Percentiles rank a stretch among this genome's conserved stretches.
phyloP scores from a whole-genome alignment of 2,797 vertebrate genomes.

The Xerus rutilus region DNA sequence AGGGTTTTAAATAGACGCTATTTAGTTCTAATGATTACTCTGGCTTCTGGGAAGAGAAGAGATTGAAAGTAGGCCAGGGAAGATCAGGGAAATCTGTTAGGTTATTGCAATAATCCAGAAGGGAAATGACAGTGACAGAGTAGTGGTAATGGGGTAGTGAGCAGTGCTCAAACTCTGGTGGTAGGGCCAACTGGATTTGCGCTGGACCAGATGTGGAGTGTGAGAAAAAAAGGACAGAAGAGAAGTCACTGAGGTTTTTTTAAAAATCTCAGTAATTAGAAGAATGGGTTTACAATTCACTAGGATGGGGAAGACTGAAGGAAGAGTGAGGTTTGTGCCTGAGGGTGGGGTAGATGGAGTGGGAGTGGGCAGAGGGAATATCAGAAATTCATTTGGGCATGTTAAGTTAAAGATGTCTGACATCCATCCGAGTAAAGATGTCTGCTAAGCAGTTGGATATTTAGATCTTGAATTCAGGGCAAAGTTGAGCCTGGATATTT shows the following conservation, averaged over 20 bases:
- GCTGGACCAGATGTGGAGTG: background rate
- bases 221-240: conserved; percentile 3
- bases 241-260: background rate
- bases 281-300: background rate
- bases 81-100: background rate
- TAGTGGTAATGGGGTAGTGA: background rate
- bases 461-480: conserved; percentile 42
- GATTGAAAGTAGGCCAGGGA: background rate
- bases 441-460: background rate
- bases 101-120: background rate
- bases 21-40: background rate
- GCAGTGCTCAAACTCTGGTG: background rate
- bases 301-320: background rate
- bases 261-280: conserved; percentile 2
- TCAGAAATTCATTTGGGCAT: conserved; percentile 16
- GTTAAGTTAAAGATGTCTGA: background rate
- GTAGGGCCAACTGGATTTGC: background rate
- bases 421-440: background rate
- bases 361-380: background rate
- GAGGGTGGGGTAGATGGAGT: background rate
- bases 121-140: background rate
- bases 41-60: background rate
- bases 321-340: background rate
- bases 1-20: background rate
- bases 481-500: conserved; percentile 32